Evolutionary conservation across 1,140 invertebrate species (phyloP).

Genomic region (Drosophila tani): DNA sequence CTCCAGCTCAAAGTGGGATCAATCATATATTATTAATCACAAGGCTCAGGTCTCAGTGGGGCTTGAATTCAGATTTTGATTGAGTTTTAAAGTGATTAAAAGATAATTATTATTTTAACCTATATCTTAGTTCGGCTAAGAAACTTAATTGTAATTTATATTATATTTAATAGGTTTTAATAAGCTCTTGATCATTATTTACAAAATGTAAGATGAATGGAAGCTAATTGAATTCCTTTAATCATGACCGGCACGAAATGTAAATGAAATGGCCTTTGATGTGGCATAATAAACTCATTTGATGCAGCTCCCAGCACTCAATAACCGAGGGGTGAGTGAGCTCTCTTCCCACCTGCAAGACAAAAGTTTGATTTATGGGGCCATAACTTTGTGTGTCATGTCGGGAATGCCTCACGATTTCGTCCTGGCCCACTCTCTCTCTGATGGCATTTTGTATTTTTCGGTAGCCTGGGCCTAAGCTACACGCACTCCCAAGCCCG

Average conservation of each 20-base stretch:
- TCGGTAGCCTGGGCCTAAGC: conserved; percentile 42
- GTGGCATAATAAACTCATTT: conserved; percentile 57
- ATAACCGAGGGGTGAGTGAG: not conserved
- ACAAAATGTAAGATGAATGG: not conserved
- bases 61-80: too few species aligned
- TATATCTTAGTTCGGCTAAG: too few species aligned
- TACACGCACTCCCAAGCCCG: conserved; percentile 29
- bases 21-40: conserved; percentile 28
- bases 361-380: conserved; percentile 64
- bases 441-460: conserved; percentile 37
- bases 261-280: conserved; percentile 28
- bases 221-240: conserved; percentile 5
- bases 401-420: conserved; percentile 39
- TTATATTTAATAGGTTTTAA: not conserved
- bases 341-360: conserved; percentile 40
- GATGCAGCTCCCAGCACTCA: conserved; percentile 36
- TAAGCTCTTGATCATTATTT: too few species aligned
- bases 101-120: conserved; percentile 8
- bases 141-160: not conserved
- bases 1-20: conserved; percentile 11
- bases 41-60: too few species aligned
- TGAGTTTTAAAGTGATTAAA: conserved; percentile 4
- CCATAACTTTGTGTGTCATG: conserved; percentile 59
- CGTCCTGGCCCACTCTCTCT: conserved; percentile 1
- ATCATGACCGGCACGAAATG: conserved; percentile 12